Evolutionary conservation across 2,113 vertebrate species (phyloP).

Genomic region (Romanogobio albipinnatus): DNA sequence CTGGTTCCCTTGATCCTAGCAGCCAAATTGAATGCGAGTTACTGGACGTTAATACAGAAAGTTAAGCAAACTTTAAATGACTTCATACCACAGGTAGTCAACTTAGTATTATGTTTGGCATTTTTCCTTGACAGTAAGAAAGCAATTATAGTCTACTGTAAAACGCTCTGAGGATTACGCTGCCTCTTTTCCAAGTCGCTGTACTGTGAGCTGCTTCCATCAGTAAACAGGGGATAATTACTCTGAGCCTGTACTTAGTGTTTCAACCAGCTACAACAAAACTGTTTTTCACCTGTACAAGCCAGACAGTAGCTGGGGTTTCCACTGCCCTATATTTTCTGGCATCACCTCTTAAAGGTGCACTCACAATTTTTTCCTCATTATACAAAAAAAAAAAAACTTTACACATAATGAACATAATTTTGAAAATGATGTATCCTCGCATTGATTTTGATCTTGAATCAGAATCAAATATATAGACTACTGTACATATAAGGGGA

Average conservation of each 20-base stretch:
- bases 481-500: too few relatives aligned
- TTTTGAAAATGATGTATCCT: not conserved
- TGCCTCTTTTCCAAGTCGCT: constrained; percentile 61
- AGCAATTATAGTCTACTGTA: constrained; percentile 35
- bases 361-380: too few relatives aligned
- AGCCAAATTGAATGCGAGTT: not conserved
- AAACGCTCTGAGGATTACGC: constrained; percentile 54
- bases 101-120: constrained; percentile 25
- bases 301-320: not conserved
- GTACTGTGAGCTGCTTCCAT: constrained; percentile 56
- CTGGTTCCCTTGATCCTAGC: not conserved
- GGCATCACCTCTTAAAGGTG: not conserved
- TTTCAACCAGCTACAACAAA: constrained; percentile 51
- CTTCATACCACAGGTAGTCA: constrained; percentile 28
- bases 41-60: not conserved
- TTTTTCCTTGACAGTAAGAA: constrained; percentile 33
- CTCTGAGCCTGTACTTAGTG: constrained; percentile 63
- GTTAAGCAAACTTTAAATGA: constrained; percentile 9
- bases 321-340: not conserved
- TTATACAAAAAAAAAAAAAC: too few relatives aligned
- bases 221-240: constrained; percentile 64
- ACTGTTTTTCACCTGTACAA: constrained; percentile 7
- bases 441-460: too few relatives aligned
- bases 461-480: too few relatives aligned
- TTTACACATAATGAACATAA: not conserved